Evolutionary conservation across 1,140 invertebrate genomes (phyloP).

Genomic region (Heliothis subflexa): DNA sequence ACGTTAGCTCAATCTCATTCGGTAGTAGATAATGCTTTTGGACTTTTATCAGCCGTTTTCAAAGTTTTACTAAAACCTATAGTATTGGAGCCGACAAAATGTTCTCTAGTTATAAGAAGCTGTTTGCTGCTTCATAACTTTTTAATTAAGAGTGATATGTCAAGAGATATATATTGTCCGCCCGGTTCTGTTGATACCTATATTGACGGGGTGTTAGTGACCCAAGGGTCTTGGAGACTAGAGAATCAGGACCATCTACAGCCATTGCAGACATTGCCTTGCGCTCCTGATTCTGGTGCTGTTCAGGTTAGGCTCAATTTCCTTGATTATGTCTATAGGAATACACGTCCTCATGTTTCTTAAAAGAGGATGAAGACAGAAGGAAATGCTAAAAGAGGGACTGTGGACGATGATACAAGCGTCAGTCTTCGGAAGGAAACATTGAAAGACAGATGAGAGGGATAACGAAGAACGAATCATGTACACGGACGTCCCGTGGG

Average conservation of each 20-base stretch:
- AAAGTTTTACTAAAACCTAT: constrained; percentile 71
- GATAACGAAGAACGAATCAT: too few relatives aligned
- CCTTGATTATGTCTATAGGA: background rate
- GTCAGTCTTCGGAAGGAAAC: too few relatives aligned
- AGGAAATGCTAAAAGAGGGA: too few relatives aligned
- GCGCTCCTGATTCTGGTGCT: background rate
- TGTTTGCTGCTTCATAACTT: background rate
- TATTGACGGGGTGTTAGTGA: background rate
- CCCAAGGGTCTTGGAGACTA: background rate
- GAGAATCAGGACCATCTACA: background rate
- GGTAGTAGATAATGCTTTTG: constrained; percentile 85
- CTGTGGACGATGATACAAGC: too few relatives aligned
- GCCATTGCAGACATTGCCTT: background rate
- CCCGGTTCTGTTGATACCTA: background rate
- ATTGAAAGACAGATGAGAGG: too few relatives aligned
- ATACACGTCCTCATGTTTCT: background rate
- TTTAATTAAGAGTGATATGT: background rate
- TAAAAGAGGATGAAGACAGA: too few relatives aligned
- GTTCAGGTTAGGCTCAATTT: background rate
- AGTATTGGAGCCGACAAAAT: constrained; percentile 54
- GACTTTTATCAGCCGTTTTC: constrained; percentile 77
- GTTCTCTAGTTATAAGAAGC: background rate
- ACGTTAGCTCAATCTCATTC: constrained; percentile 63
- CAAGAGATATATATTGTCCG: background rate
- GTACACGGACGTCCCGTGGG: too few relatives aligned